Evolutionary conservation across 2,888 invertebrate genomes (phyloP).

Genomic region (Leptinotarsa peninsularis): DNA sequence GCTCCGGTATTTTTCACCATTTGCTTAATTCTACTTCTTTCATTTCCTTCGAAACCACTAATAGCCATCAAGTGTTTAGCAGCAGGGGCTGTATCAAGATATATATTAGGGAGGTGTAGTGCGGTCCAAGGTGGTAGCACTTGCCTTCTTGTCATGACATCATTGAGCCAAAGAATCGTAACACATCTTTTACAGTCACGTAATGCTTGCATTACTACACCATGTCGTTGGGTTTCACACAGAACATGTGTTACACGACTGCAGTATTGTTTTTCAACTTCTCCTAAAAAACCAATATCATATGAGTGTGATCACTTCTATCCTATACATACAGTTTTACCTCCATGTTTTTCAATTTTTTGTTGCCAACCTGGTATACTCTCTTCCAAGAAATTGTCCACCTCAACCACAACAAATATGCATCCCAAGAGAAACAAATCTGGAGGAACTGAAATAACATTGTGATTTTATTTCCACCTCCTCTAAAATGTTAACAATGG

Average conservation of each 20-base stretch:
- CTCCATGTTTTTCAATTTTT: conserved; percentile 64
- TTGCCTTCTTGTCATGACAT: conserved; percentile 86
- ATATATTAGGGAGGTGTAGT: conserved; percentile 84
- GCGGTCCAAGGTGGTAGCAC: conserved; percentile 94
- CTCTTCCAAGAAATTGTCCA: conserved; percentile 61
- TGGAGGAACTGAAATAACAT: conserved; percentile 73
- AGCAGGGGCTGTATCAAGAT: conserved; percentile 77
- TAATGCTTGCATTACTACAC: conserved; percentile 87
- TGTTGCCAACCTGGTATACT: conserved; percentile 62
- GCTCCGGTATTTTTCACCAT: conserved; percentile 91
- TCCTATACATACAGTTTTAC: conserved; percentile 41
- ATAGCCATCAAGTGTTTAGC: conserved; percentile 83
- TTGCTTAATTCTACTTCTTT: conserved; percentile 82
- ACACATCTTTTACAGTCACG: conserved; percentile 79
- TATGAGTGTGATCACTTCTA: background rate
- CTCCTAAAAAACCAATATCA: conserved; percentile 69
- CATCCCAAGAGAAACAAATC: conserved; percentile 93
- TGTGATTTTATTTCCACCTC: conserved; percentile 20
- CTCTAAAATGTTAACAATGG: no score
- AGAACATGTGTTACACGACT: conserved; percentile 91
- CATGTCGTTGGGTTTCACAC: conserved; percentile 90
- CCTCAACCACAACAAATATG: conserved; percentile 79
- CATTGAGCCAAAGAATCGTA: conserved; percentile 91
- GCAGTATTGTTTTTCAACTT: conserved; percentile 87
- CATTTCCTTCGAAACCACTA: conserved; percentile 91